phyloP scores from a whole-genome alignment of 2,797 vertebrate genomes.

The Hoplostethus atlanticus region DNA sequence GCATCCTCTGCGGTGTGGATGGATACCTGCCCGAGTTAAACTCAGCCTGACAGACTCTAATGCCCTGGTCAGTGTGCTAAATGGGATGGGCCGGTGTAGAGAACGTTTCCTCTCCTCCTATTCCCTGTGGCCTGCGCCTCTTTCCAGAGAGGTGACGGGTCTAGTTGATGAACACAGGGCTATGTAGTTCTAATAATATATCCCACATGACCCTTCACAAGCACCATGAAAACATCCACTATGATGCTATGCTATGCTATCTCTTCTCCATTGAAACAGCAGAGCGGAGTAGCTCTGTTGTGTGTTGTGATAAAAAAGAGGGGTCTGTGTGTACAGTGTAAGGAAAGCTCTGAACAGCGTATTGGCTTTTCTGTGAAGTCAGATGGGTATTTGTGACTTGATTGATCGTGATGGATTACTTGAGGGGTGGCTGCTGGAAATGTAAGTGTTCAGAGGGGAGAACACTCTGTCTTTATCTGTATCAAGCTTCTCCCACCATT shows the following conservation, averaged over 20 bases:
- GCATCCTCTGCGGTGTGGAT: conserved; percentile 74
- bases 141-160: conserved; percentile 9
- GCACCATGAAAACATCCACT: background rate
- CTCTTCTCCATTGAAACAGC: background rate
- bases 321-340: conserved; percentile 2
- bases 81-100: conserved; percentile 47
- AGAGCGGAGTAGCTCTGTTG: background rate
- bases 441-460: conserved; percentile 62
- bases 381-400: conserved; percentile 63
- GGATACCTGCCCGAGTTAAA: conserved; percentile 79
- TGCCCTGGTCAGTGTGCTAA: conserved; percentile 67
- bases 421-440: conserved; percentile 55
- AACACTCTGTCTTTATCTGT: conserved; percentile 35
- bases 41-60: conserved; percentile 73
- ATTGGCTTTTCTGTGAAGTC: conserved; percentile 56
- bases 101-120: conserved; percentile 32
- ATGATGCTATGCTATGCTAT: too few relatives aligned
- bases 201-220: background rate
- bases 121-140: conserved; percentile 39
- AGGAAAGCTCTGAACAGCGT: conserved; percentile 28
- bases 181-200: background rate
- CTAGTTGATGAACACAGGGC: conserved; percentile 4
- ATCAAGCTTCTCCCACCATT: background rate
- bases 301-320: background rate
- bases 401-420: conserved; percentile 76